Evolutionary conservation across 2,113 vertebrate species (phyloP), one percentile per base, ranked within the genome.

Genomic region (Caloenas nicobarica): DNA sequence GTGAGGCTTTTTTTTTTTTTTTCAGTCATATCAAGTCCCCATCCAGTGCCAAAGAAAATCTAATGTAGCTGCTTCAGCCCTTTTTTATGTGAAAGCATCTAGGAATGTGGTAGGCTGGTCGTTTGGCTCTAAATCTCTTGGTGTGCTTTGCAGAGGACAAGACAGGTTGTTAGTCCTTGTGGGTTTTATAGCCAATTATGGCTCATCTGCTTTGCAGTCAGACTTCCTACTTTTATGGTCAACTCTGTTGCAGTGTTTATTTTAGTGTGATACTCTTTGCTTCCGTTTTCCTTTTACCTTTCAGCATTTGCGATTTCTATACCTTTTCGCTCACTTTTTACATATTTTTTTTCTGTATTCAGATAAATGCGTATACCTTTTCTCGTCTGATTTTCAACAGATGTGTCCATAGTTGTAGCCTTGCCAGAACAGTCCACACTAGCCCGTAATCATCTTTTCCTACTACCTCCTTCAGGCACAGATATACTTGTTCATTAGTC

Each of bases 121-220:
- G 5, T 86, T 88, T 60, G 64, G 46, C 88, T 91, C 70, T 93
- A 92, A 88, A 81, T 86, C 77, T 89, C 54, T n/a, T 3, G 0
- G 16, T 68, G 56, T 86, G 24, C 72, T 88, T 91, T 90, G 84
- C 77, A 84, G 48, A 65, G 38, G 18, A 84, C 48, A 83, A 53
- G 80, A 68, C 54, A 86, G n/a, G 33, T 87, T 91, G 38, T 84
- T 92, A 86, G 73, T 87, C 61, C 44, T 87, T 53, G 23, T 79
- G 69, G 10, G 4, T 89, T 95, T 95, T 92, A 50, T 81, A 94
- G 82, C 21, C 79, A 86, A 25, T 91, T 93, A 86, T 9, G 29
- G 65, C 82, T 91, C n/a, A 69, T 91, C 72, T 94, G 60, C 81
- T 89, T 86, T 95, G 64, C 85, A 86, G 60, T 28, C 38, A 74